Evolutionary conservation across 2,888 invertebrate species (phyloP).

Genomic region (Sepioteuthis lessoniana): DNA sequence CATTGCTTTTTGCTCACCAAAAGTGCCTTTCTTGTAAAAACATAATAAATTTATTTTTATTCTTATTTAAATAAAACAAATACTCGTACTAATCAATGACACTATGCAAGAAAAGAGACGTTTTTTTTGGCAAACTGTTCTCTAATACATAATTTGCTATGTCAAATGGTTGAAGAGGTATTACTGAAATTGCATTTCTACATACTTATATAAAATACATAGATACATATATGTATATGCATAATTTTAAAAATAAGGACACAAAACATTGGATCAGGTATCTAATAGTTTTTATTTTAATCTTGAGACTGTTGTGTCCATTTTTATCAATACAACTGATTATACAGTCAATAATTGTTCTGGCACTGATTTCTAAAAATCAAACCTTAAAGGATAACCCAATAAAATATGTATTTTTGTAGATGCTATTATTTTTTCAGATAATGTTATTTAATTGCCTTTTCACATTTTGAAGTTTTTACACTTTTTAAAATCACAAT

Average conservation of each 20-base stretch:
- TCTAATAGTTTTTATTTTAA: no score
- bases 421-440: no score
- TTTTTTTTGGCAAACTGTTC: neutral
- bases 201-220: neutral
- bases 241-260: neutral
- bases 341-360: no score
- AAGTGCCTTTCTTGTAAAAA: neutral
- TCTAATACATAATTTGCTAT: neutral
- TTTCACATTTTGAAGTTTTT: no score
- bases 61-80: neutral
- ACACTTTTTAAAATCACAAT: no score
- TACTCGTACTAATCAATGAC: neutral
- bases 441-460: no score
- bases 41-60: neutral
- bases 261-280: no score
- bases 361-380: no score
- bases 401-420: no score
- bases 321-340: no score
- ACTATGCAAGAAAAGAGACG: neutral
- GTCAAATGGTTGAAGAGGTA: neutral
- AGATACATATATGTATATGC: neutral
- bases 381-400: no score
- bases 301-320: no score
- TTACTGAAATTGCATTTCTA: neutral
- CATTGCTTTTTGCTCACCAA: conserved; percentile 17